Base-by-base conservation (phyloP, 2,113 vertebrate species). In the Silurus asotus region DNA sequence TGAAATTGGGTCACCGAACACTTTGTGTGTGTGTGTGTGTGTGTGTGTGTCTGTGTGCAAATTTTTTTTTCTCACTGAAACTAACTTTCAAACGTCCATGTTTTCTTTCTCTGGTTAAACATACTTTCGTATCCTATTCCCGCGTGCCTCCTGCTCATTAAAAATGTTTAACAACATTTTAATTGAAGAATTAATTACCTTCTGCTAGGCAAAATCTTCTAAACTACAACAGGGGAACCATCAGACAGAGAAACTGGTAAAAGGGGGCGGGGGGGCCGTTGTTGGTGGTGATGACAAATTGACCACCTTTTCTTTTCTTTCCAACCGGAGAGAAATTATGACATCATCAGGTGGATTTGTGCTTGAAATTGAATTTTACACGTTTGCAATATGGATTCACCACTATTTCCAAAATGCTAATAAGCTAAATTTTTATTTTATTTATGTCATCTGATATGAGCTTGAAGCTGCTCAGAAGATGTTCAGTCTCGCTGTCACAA, bases 141-240 rank as follows among this genome's bases (percentile, higher is more conserved):
- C 95, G 83, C 49, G 93, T 93, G 95, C 92, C 94, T 89, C 92
- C 93, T 95, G 92, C 95, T 95, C 95, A 96, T 96, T 96, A 96
- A 95, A 96, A 96, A 96, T 96, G 95, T 95, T 96, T 95, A 95
- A 96, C 95, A 96, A 96, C 95, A 95, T 95, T 95, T 96, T 96
- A 96, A 96, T 96, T 95, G 95, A 95, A 95, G 95, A 95, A 95
- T 96, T 96, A 96, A 96, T 95, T 96, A 96, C 95, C 95, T 95
- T 95, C 93, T 94, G 93, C 94, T 91, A 91, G 91, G 92, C 92
- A 93, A 94, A 94, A 92, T 92, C 94, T 92, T 89, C 93, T 95
- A 95, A 95, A 95, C 93, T 94, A 94, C 92, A 94, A 92, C 95
- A 91, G 90, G 95, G 95, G 95, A 96, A 93, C 90, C 92, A 89